Evolutionary conservation across 2,888 invertebrate species (phyloP), one percentile per base, ranked within the genome.

Genomic region (Mesorhabditis sp.): DNA sequence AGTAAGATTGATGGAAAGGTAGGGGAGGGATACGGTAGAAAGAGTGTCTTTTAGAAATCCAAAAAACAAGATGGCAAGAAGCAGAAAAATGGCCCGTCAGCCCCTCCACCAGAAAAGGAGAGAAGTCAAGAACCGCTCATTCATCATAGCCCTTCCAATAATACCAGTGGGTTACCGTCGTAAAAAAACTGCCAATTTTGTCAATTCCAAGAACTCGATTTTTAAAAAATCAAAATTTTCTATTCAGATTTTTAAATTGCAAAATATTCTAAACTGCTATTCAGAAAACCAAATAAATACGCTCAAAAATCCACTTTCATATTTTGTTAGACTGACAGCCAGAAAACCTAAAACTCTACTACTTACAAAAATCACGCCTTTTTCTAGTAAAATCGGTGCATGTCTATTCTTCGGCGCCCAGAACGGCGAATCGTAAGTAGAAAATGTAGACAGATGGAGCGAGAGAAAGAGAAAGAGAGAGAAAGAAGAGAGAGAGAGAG

Each of bases 101-200:
- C 79, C 15, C 7, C 10, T 50, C 10, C 10, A 10, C 58, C 7
- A 1, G 58, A 50, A 2, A 75, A 76, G 4, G 82, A 82, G 68
- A 82, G 81, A 73, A 80, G 79, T 70, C 77, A 80, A 6, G 82
- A 82, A 67, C 80, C 81, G 65, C 73, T 82, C 63, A 77, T 81
- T 62, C 77, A 79, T 70, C 58, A 76, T 0, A 73, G 75, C 5
- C 79, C 77, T 3, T 70, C 77, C 7, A 50, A 50, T n/a, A 50
- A 50, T n/a, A 50, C 58, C 10, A 50, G 58, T 50, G 58, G n/a
- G 58, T 50, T 50, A 13, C 28, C 28, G 28, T 28, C n/a, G n/a
- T n/a, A n/a, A 28, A 28, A 28, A 28, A 28, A 28, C 28, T 28
- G 28, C 28, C 28, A 28, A 28, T 28, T 28, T 28, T 28, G 28